Base-by-base conservation (phyloP, 2,888 invertebrate genomes). In the Leptinotarsa peninsularis region DNA sequence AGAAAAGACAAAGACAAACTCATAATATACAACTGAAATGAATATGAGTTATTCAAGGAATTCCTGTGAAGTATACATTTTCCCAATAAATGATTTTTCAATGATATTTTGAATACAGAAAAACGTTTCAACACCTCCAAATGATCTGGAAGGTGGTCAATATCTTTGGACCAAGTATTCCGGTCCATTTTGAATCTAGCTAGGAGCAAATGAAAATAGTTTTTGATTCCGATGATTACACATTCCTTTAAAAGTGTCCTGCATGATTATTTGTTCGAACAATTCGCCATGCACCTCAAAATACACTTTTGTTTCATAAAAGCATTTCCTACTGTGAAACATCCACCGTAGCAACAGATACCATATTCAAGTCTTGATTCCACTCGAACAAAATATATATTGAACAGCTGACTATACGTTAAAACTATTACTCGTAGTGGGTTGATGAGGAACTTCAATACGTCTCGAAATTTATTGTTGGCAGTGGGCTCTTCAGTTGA, bases 361-460 rank as follows among this genome's bases (percentile, higher is more conserved):
- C 23, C 58, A 23, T 21, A 23, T 58, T 0, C 23, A 13, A 58
- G 15, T 21, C 58, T 21, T 5, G 58, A 58, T 58, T 58, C 58
- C 17, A 58, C 10, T 58, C n/a, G 58, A 21, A 23, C 27, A 58
- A 58, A 21, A 23, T 58, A 58, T 21, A 58, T 58, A 23, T 58
- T 56, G 10, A n/a, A n/a, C 56, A 56, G 5, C 56, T 27, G 27
- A 58, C 58, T 23, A 1, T 58, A 14, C 21, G 14, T 58, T 23
- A 23, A 50, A 21, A 67, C 23, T 52, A 17, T 52, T 23, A 23
- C 23, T 23, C 23, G 23, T 23, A 21, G 50, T 27, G n/a, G n/a
- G 49, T 67, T 67, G 17, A 52, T 67, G 23, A 67, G 23, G 33
- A 67, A 67, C 67, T 50, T 50, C 49, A 49, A 21, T 50, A 13